Evolutionary conservation across 1,140 invertebrate species (phyloP), one percentile per base, ranked within the genome.

Genomic region (Brachionus paranguensis): DNA sequence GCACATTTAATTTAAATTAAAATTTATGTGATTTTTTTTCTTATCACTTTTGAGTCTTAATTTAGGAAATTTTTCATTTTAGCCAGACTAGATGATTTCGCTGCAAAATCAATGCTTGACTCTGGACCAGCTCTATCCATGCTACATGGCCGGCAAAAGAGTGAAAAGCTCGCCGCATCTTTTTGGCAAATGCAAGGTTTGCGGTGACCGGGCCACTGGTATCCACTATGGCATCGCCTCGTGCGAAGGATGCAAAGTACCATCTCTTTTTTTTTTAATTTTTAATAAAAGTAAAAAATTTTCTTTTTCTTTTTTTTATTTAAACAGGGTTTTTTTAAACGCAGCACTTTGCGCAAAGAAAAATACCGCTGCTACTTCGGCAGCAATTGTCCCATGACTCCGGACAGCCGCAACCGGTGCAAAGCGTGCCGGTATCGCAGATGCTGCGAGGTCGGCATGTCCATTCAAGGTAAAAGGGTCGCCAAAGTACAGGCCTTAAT

Each of bases 201-300:
- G 91, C 85, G 87, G 88, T 11, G 91, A 91, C 85, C 88, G 89
- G 45, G 89, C 90, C 10, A 88, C 89, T 43, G 91, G 91, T 6
- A 87, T 90, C 7, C 91, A 91, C 86, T 91, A 91, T 86, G 91
- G 91, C n/a, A 89, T 89, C 2, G 86, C 88, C 33, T 90, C 90
- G 6, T 91, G 91, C 85, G 90, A 90, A 86, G 90, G 91, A 45
- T 91, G 90, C 86, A 90, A 91, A 87, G 88, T 88, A 53, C 12
- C 7, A 12, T 8, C 7, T 37, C 6, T 17, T n/a, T 14, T 37
- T 37, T 37, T 37, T 33, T 43, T 37, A 14, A 74, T 45, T 74
- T 24, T 0, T 6, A n/a, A 43, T 27, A 37, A 70, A 27, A 33
- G 37, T 27, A 24, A 24, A 29, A 68, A 10, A 27, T 10, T 3